Evolutionary conservation across 2,797 vertebrate genomes (phyloP).

Genomic region (Bradypus variegatus): DNA sequence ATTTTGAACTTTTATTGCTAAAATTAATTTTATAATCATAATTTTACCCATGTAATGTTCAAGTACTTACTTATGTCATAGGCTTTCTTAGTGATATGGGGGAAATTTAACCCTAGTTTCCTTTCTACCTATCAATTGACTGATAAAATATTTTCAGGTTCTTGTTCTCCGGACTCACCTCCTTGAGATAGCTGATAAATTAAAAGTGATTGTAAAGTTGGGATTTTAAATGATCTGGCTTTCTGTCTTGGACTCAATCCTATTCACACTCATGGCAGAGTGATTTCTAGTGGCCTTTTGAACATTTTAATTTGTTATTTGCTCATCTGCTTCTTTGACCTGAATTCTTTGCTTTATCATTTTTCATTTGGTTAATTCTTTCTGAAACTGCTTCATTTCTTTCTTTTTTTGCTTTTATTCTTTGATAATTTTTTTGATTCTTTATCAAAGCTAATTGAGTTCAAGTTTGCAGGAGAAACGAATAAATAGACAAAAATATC

Average conservation of each 20-base stretch:
- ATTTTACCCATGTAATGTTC: constrained; percentile 7
- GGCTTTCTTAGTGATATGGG: not conserved
- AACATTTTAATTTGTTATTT: constrained; percentile 24
- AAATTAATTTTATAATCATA: constrained; percentile 24
- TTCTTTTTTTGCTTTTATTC: not conserved
- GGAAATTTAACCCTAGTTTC: not conserved
- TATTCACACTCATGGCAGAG: not conserved
- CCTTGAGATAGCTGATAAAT: not conserved
- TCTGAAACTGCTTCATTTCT: constrained; percentile 12
- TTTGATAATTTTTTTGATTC: not conserved
- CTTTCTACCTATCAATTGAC: not conserved
- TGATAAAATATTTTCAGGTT: not conserved
- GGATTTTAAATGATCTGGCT: not conserved
- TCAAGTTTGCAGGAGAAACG: not conserved
- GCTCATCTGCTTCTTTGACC: not conserved
- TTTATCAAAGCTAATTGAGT: not conserved
- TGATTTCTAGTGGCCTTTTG: not conserved
- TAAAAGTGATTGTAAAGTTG: not conserved
- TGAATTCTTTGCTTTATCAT: not conserved
- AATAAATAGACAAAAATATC: constrained; percentile 16
- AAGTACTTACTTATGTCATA: not conserved
- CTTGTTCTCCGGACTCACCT: not conserved
- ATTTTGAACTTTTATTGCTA: constrained; percentile 1
- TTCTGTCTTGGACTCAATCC: not conserved
- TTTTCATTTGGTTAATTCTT: constrained; percentile 22